Percentiles rank a stretch among this genome's conserved stretches.
phyloP scores from a whole-genome alignment of 2,797 vertebrate species.

The Arrhamphus sclerolepis region DNA sequence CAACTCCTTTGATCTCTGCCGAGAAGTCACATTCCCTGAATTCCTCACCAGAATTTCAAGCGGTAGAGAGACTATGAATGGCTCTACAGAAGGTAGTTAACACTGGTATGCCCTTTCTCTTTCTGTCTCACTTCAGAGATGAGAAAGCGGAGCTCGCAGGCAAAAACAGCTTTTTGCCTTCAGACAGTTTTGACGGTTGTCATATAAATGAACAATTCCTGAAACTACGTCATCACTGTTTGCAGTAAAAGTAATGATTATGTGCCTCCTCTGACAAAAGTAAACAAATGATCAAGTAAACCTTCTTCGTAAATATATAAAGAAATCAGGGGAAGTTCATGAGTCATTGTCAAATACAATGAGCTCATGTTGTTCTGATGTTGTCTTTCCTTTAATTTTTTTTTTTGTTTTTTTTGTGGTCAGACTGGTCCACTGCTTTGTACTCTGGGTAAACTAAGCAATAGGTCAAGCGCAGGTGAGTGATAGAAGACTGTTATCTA shows the following conservation, averaged over 20 bases:
- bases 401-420: slow-evolving; percentile 24
- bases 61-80: slow-evolving; percentile 65
- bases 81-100: slow-evolving; percentile 66
- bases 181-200: not conserved
- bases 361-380: slow-evolving; percentile 42
- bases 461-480: slow-evolving; percentile 38
- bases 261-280: slow-evolving; percentile 5
- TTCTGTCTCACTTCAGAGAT: slow-evolving; percentile 22
- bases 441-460: slow-evolving; percentile 44
- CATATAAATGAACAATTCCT: not conserved
- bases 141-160: slow-evolving; percentile 12
- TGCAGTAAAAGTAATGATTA: not conserved
- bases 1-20: slow-evolving; percentile 78
- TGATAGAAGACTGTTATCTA: slow-evolving; percentile 48
- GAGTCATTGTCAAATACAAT: slow-evolving; percentile 65
- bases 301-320: not conserved
- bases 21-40: slow-evolving; percentile 79
- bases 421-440: slow-evolving; percentile 45
- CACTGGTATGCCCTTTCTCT: slow-evolving; percentile 36
- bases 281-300: slow-evolving; percentile 19
- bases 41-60: slow-evolving; percentile 76
- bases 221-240: not conserved
- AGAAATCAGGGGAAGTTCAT: slow-evolving; percentile 28
- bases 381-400: slow-evolving; percentile 6
- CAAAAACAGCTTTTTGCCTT: slow-evolving; percentile 8